Conservation (phyloP, 2,888 invertebrate species). For the Drosophila seclusa region DNA sequence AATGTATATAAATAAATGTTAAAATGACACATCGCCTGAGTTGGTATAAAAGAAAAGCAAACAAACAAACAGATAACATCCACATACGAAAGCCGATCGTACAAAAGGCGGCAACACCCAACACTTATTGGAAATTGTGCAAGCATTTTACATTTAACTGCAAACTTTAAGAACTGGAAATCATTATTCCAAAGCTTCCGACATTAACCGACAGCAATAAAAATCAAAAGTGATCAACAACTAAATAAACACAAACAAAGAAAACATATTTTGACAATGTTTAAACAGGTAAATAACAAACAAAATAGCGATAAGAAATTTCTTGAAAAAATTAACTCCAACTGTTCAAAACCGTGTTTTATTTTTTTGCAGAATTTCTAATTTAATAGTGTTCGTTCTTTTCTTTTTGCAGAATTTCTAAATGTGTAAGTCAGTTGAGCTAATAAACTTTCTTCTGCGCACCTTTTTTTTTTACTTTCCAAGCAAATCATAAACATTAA, state of each 20-base stretch:
- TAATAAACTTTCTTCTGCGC: slow-evolving; percentile 26
- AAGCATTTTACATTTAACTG: background rate
- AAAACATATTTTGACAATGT: slow-evolving; percentile 11
- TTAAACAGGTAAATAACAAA: slow-evolving; percentile 4
- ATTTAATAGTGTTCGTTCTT: background rate
- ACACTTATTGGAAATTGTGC: background rate
- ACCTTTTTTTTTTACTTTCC: slow-evolving; percentile 31
- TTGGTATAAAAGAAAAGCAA: background rate
- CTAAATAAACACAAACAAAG: slow-evolving; percentile 5
- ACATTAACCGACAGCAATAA: background rate
- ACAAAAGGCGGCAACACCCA: slow-evolving; percentile 2
- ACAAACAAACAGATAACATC: background rate
- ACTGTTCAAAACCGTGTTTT: background rate
- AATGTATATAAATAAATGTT: background rate
- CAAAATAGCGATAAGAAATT: slow-evolving; percentile 17
- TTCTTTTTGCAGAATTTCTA: slow-evolving; percentile 8
- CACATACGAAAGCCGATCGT: background rate
- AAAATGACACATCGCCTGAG: slow-evolving; percentile 19
- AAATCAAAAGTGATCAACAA: background rate
- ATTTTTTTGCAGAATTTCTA: slow-evolving; percentile 1
- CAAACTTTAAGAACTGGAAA: background rate
- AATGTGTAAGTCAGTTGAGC: slow-evolving; percentile 1
- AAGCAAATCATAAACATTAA: slow-evolving; percentile 24
- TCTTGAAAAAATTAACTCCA: background rate
- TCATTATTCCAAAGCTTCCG: background rate